Percentiles rank a stretch among this genome's conserved stretches.
Conservation (phyloP, 2,888 invertebrate genomes). For the Aphidoletes aphidimyza region DNA sequence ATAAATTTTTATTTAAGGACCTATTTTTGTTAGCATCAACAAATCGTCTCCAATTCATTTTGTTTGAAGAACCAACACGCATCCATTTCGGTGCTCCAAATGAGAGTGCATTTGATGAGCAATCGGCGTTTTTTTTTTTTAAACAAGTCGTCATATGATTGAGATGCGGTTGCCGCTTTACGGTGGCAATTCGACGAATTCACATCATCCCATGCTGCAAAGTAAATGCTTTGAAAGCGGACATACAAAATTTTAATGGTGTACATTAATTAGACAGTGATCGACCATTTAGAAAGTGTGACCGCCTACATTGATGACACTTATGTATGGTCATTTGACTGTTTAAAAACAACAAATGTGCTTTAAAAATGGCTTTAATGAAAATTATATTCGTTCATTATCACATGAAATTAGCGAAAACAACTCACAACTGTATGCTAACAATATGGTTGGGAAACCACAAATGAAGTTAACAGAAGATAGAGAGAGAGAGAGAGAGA, state of each 20-base stretch:
- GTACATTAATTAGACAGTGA: slow-evolving; percentile 8
- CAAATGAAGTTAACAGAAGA: no score
- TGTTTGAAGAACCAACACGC: neutral
- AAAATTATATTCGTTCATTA: slow-evolving; percentile 6
- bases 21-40: neutral
- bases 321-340: neutral
- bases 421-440: neutral
- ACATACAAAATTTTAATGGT: slow-evolving; percentile 6
- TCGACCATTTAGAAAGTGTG: neutral
- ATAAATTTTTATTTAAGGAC: neutral
- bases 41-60: neutral
- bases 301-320: neutral
- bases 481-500: neutral
- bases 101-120: no score
- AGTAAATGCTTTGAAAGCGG: neutral
- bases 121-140: neutral
- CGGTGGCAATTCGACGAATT: neutral
- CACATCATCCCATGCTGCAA: neutral
- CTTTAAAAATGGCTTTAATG: neutral
- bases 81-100: neutral
- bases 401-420: slow-evolving; percentile 12
- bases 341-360: no score
- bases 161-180: neutral
- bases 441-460: no score
- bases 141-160: neutral